Base-by-base conservation (phyloP, 2,888 invertebrate genomes). In the Criorhina ranunculi region DNA sequence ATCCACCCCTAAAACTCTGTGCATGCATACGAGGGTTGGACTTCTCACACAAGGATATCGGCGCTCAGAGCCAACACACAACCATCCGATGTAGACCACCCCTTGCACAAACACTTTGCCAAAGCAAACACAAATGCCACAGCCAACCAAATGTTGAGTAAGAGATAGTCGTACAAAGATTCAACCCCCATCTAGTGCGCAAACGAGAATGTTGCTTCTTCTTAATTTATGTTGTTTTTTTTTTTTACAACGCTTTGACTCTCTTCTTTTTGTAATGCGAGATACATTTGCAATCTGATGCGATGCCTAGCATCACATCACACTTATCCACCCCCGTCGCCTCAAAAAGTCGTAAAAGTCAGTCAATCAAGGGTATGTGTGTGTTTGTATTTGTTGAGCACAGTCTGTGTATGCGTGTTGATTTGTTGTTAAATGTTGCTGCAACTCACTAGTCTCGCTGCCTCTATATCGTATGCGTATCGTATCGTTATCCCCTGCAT, bases 141-240 rank as follows among this genome's bases (percentile, higher is more conserved):
- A 79, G 64, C 83, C 83, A 83, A 83, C 83, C 83, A 81, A 76
- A 76, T 51, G 35, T 19, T 69, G 46, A 46, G 62, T 70, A 75
- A 55, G 69, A 64, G 79, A 69, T 57, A 60, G 62, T 51, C 40
- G 31, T 40, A 40, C 31, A 79, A 67, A 35, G 42, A 78, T 79
- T 79, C 79, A 83, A 75, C 83, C 83, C 79, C 73, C 79, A 11
- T 69, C 69, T 69, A 79, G 67, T 79, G 83, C 83, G 83, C 83
- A 83, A 79, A 83, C 69, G 49, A 77, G 42, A 60, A 64, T 77
- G 60, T 51, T 59, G 51, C 37, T 42, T 44, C 59, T 69, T 59
- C 51, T 46, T 53, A 12, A 15, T 70, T 40, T 55, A 12, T 37
- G 5, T 12, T 11, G 9, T 40, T 31, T 19, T 53, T 33, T 44